Evolutionary conservation across 2,797 vertebrate genomes (phyloP).

Genomic region (Labeo calbasu): DNA sequence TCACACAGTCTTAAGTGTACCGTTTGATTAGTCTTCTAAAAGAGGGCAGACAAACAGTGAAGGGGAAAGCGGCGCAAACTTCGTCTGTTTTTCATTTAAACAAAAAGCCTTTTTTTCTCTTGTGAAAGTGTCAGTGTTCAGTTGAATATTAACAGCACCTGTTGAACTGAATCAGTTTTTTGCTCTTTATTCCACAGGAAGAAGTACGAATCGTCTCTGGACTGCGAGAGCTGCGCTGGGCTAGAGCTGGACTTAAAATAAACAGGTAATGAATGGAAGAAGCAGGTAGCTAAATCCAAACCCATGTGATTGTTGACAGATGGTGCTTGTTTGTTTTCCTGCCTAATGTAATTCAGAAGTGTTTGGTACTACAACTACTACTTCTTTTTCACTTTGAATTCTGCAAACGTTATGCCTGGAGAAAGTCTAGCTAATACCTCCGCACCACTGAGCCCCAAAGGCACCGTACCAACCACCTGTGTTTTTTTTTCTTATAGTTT

Average conservation of each 20-base stretch:
- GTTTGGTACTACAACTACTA: neutral
- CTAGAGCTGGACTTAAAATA: constrained; percentile 12
- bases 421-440: constrained; percentile 37
- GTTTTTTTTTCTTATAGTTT: constrained; percentile 35
- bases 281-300: constrained; percentile 37
- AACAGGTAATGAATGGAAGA: constrained; percentile 42
- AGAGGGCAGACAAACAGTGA: neutral
- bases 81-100: constrained; percentile 9
- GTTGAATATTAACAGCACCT: neutral
- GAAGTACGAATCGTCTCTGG: neutral
- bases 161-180: constrained; percentile 22
- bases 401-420: neutral
- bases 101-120: neutral
- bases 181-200: constrained; percentile 20
- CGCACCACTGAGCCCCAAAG: constrained; percentile 11
- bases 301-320: constrained; percentile 37
- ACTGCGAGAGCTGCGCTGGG: constrained; percentile 6
- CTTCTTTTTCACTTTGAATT: neutral
- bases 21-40: constrained; percentile 3
- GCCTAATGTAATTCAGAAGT: constrained; percentile 20
- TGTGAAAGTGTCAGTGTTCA: neutral
- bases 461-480: constrained; percentile 33
- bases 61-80: neutral
- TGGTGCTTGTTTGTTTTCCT: constrained; percentile 16
- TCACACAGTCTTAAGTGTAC: neutral